Evolutionary conservation across 2,113 vertebrate genomes (phyloP).

Genomic region (Fulica atra): DNA sequence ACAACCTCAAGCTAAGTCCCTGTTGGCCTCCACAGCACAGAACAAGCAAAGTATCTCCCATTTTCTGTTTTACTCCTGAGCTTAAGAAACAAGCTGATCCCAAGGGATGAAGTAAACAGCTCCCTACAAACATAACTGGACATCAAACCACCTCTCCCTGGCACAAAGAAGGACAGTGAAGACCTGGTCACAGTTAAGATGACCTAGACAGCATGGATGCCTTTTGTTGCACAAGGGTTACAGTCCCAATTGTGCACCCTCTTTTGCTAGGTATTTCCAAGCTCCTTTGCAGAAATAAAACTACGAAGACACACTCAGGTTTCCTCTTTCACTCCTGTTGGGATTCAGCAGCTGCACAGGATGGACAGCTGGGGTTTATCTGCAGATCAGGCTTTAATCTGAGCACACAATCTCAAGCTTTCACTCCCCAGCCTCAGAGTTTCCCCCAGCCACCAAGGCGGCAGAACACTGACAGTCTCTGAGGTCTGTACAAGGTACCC

Average conservation of each 20-base stretch:
- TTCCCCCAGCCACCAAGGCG: background rate
- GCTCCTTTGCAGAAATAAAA: background rate
- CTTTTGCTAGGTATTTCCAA: background rate
- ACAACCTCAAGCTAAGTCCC: background rate
- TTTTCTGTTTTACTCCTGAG: background rate
- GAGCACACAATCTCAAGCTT: slow-evolving; percentile 41
- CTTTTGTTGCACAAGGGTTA: background rate
- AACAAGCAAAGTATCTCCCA: background rate
- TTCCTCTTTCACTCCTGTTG: background rate
- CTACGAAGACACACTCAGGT: background rate
- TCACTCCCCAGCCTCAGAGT: background rate
- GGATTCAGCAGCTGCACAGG: background rate
- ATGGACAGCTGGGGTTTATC: slow-evolving; percentile 31
- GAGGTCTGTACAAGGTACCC: slow-evolving; percentile 34
- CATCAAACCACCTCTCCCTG: background rate
- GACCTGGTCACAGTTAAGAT: background rate
- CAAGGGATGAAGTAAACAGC: background rate
- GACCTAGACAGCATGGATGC: background rate
- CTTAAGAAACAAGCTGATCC: background rate
- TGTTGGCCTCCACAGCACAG: background rate
- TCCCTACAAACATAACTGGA: background rate
- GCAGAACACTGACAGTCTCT: background rate
- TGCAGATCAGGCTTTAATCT: slow-evolving; percentile 3
- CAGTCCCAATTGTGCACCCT: background rate
- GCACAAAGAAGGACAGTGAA: background rate